Percentiles rank a stretch among this genome's conserved stretches.
phyloP scores from a whole-genome alignment of 2,888 invertebrate species.

The Ramazzottius varieornatus region DNA sequence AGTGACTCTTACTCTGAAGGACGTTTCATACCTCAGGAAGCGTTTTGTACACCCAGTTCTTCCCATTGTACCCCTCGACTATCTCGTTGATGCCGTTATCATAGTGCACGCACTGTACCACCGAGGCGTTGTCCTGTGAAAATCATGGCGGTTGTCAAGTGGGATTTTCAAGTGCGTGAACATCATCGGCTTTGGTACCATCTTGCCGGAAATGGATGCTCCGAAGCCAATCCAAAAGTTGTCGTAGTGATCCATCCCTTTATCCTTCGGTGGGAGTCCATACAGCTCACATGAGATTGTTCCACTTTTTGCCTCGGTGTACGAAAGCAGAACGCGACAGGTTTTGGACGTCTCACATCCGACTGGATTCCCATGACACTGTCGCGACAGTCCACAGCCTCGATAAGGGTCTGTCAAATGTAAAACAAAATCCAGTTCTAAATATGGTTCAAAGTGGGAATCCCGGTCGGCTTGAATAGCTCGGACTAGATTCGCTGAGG shows the following conservation, averaged over 20 bases:
- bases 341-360: neutral
- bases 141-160: too few species aligned
- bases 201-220: neutral
- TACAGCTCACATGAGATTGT: too few species aligned
- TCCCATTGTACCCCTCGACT: neutral
- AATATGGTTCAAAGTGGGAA: too few species aligned
- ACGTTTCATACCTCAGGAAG: neutral
- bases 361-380: neutral
- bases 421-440: too few species aligned
- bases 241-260: too few species aligned
- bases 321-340: neutral
- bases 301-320: too few species aligned
- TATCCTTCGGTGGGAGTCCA: too few species aligned
- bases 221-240: constrained; percentile 1
- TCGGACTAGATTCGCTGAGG: too few species aligned
- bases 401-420: neutral
- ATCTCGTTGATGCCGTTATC: neutral
- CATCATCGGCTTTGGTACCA: too few species aligned
- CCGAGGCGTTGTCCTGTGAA: neutral
- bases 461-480: too few species aligned
- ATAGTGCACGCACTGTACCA: neutral
- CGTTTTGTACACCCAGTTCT: neutral
- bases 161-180: too few species aligned
- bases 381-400: neutral
- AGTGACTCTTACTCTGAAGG: neutral